These are phyloP conservation scores for Catocala sponsa DNA, from an alignment of 2,888 invertebrate genomes.

Conservation along the genomic window DNA sequence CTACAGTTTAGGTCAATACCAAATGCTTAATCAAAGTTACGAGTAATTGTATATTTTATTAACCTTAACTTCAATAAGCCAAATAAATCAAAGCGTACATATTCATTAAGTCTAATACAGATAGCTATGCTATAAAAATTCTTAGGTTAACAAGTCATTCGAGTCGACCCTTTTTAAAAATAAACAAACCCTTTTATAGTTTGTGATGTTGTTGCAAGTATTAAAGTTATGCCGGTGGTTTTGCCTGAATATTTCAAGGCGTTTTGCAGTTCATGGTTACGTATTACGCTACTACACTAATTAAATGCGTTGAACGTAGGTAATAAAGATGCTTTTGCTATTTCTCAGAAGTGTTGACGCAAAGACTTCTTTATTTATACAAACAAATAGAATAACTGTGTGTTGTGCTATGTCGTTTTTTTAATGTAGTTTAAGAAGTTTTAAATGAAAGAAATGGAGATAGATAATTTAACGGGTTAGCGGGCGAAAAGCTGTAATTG, in stretches of 20 bases:
- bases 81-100: slow-evolving; percentile 25
- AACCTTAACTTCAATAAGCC: slow-evolving; percentile 16
- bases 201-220: slow-evolving; percentile 21
- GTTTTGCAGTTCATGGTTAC: slow-evolving; percentile 38
- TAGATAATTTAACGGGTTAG: no score
- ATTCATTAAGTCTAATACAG: slow-evolving; percentile 43
- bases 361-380: slow-evolving; percentile 32
- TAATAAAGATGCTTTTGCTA: slow-evolving; percentile 22
- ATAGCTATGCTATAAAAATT: slow-evolving; percentile 33
- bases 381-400: background rate
- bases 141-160: slow-evolving; percentile 35
- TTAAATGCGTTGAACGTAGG: slow-evolving; percentile 21
- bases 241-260: slow-evolving; percentile 33
- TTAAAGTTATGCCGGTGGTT: slow-evolving; percentile 23
- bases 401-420: no score
- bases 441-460: no score
- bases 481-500: no score
- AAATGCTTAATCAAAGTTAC: no score
- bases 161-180: slow-evolving; percentile 23
- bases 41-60: no score
- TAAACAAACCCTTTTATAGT: slow-evolving; percentile 28
- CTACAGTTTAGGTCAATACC: no score
- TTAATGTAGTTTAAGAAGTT: no score
- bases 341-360: slow-evolving; percentile 1
- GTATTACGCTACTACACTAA: slow-evolving; percentile 21